These are phyloP conservation scores for Pasiphila rectangulata DNA, from an alignment of 2,888 invertebrate genomes.

Conservation along the genomic window DNA sequence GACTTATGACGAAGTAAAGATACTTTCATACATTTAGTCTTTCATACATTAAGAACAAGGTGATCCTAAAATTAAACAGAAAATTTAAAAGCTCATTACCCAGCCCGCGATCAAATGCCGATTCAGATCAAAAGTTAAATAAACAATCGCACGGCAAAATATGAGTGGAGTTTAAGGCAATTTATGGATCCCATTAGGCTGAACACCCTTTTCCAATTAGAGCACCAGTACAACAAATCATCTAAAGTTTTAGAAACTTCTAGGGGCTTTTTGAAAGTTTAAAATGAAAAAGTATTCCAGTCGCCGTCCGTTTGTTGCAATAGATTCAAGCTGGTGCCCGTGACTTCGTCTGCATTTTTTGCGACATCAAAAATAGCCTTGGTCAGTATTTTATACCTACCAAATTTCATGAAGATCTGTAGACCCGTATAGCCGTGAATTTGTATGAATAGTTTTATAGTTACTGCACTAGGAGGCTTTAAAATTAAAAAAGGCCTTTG, in stretches of 20 bases:
- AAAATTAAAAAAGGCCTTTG: no score
- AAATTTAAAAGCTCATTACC: conserved; percentile 9
- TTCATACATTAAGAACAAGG: not conserved
- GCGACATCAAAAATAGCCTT: no score
- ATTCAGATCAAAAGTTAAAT: conserved; percentile 17
- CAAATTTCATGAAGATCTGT: no score
- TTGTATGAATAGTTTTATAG: no score
- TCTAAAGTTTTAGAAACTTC: not conserved
- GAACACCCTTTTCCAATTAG: conserved; percentile 2
- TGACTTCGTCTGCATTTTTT: no score
- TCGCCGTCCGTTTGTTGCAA: no score
- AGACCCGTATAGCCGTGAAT: no score
- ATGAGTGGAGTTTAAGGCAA: conserved; percentile 14
- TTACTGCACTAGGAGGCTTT: no score
- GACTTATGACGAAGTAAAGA: conserved; percentile 20
- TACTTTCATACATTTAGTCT: no score
- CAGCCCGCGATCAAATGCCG: conserved; percentile 41
- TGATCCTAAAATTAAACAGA: conserved; percentile 1
- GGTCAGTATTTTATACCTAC: no score
- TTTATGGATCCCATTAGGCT: conserved; percentile 3
- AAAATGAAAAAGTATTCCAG: no score
- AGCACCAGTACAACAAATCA: not conserved
- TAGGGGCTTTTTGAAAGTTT: not conserved
- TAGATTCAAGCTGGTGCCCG: no score
- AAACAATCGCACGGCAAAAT: conserved; percentile 26